Percentiles rank a stretch among this genome's conserved stretches.
These are phyloP conservation scores for Cephonodes hylas DNA, from an alignment of 2,888 invertebrate species.

Conservation along the genomic window DNA sequence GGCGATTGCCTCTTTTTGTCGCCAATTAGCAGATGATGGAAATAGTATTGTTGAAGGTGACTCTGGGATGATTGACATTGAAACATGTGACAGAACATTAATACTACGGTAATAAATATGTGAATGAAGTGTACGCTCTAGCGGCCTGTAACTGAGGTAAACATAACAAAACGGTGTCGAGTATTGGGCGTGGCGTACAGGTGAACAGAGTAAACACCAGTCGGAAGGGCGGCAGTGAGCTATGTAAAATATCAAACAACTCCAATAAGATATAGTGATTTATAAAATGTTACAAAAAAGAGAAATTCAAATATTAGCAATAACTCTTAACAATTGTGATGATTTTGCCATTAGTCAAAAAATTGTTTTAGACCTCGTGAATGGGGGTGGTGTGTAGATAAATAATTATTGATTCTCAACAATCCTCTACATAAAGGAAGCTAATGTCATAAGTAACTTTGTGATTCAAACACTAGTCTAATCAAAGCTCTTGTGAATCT, in stretches of 20 bases:
- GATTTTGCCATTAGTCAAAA: conserved; percentile 79
- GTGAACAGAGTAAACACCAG: conserved; percentile 43
- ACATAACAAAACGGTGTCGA: conserved; percentile 45
- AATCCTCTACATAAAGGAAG: conserved; percentile 50
- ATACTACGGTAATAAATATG: conserved; percentile 49
- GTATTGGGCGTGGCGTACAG: conserved; percentile 46
- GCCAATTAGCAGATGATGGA: conserved; percentile 27
- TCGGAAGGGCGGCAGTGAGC: conserved; percentile 22
- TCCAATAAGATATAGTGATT: conserved; percentile 21
- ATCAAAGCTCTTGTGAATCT: conserved; percentile 51
- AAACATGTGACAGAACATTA: conserved; percentile 13
- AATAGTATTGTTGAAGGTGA: conserved; percentile 11
- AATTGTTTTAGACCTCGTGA: conserved; percentile 43
- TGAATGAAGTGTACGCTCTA: conserved; percentile 27
- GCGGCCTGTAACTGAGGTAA: conserved; percentile 28
- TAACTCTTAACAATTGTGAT: conserved; percentile 77
- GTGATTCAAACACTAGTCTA: conserved; percentile 44
- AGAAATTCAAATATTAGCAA: conserved; percentile 36
- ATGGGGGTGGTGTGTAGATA: conserved; percentile 20
- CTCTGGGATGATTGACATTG: conserved; percentile 4
- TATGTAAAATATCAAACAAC: conserved; percentile 26
- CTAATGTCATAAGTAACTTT: conserved; percentile 44
- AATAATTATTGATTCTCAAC: conserved; percentile 31
- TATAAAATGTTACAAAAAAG: conserved; percentile 36
- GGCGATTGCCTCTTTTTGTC: conserved; percentile 50